Percentiles rank a stretch among this genome's conserved stretches.
phyloP scores from a whole-genome alignment of 2,113 vertebrate genomes.

The Etheostoma spectabile region DNA sequence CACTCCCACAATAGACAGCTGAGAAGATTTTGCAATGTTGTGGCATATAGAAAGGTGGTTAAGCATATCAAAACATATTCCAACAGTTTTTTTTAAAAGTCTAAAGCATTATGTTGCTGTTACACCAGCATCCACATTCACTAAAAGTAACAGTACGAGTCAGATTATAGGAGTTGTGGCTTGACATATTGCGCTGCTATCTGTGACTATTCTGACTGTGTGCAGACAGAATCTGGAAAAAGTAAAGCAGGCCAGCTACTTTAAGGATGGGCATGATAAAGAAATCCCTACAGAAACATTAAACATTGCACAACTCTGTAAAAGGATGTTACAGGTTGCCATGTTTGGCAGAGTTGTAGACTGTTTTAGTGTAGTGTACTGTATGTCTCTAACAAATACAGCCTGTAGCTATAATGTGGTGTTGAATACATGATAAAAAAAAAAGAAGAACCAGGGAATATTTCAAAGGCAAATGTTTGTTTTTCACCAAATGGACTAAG shows the following conservation, averaged over 20 bases:
- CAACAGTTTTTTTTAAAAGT: background rate
- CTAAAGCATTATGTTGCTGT: background rate
- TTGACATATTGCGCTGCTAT: background rate
- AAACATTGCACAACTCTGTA: background rate
- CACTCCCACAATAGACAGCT: background rate
- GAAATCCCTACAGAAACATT: background rate
- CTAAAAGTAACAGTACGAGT: background rate
- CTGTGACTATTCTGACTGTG: background rate
- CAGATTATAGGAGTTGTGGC: background rate
- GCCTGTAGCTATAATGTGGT: background rate
- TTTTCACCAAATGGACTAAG: conserved; percentile 32
- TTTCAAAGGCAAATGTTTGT: conserved; percentile 41
- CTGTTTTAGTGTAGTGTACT: background rate
- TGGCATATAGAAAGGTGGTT: background rate
- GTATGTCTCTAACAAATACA: conserved; percentile 11
- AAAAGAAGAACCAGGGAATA: conserved; percentile 3
- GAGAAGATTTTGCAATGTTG: background rate
- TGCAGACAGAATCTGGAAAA: background rate
- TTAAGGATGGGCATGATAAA: background rate
- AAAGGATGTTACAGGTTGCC: background rate
- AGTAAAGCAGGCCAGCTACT: background rate
- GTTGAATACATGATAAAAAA: conserved; percentile 3
- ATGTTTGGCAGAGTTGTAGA: background rate
- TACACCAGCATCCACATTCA: background rate
- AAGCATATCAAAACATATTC: background rate